Evolutionary conservation across 2,888 invertebrate genomes (phyloP), one percentile per base, ranked within the genome.

Genomic region (Synergus gifuensis): DNA sequence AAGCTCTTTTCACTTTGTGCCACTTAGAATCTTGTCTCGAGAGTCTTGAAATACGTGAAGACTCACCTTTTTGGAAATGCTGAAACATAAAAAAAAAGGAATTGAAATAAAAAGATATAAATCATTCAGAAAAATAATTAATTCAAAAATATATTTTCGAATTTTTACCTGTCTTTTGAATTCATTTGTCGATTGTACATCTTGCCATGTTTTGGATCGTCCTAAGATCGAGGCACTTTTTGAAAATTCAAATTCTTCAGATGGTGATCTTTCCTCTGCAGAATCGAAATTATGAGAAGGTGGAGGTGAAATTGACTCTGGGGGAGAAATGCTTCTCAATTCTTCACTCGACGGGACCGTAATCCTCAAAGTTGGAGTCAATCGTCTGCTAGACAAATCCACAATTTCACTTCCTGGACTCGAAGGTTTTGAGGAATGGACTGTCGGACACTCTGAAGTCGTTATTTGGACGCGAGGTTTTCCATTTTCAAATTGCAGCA

Each of bases 1-100:
- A 96, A 46, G 96, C 95, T 88, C 95, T 93, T 92, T 96, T 95
- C 81, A 96, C 95, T 89, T 95, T 95, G 69, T 94, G 94, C 96
- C 96, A 96, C 91, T 95, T 95, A 81, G 96, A 96, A 85, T 94
- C 93, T 42, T 94, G 93, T 22, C 94, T 93, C 42, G 94, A 93
- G 85, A 93, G 87, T 66, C 90, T 90, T 67, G 92, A 90, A 11
- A 66, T 73, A n/a, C 54, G 36, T 9, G 36, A 54, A 73, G 73
- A 58, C 11, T 73, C 54, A 5, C 73, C 18, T 49, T 73, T 73
- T 54, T 73, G 73, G n/a, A 49, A 73, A 54, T 40, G 11, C 73
- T 73, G 12, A 54, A 73, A 40, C 12, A 28, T 9, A 28, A 22
- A 9, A 28, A 9, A 73, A 73, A 28, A 16, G 1, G 36, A 73